Evolutionary conservation across 2,797 vertebrate species (phyloP).

Genomic region (Lithobates pipiens): DNA sequence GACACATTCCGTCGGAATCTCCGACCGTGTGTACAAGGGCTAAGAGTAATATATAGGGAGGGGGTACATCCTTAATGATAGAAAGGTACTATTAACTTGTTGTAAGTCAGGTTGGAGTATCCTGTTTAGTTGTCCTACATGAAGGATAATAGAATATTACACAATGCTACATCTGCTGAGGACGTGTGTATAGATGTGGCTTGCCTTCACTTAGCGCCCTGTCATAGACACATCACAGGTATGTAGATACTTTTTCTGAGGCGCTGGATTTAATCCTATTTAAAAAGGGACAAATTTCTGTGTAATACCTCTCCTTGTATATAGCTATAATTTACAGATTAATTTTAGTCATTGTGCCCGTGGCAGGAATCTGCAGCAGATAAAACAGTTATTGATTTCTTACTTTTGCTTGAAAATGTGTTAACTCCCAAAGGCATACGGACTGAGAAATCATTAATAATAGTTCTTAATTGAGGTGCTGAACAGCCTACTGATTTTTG

Average conservation of each 20-base stretch:
- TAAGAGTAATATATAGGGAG: no score
- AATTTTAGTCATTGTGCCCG: not conserved
- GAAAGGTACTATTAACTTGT: no score
- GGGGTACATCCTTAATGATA: no score
- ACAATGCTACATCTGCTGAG: not conserved
- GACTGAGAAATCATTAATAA: conserved; percentile 61
- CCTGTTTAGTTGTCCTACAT: not conserved
- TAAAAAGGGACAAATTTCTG: not conserved
- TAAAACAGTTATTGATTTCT: conserved; percentile 49
- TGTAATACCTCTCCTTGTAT: conserved; percentile 10
- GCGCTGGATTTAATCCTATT: conserved; percentile 8
- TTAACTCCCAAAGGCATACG: conserved; percentile 54
- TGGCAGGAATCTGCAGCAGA: conserved; percentile 36
- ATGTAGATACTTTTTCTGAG: not conserved
- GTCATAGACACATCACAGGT: not conserved
- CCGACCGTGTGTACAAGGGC: no score
- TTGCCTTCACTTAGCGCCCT: not conserved
- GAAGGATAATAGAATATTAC: not conserved
- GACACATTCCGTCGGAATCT: no score
- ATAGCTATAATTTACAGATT: conserved; percentile 43
- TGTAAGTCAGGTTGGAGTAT: no score
- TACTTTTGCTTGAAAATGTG: conserved; percentile 53
- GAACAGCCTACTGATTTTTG: conserved; percentile 60
- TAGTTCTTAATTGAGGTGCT: conserved; percentile 61
- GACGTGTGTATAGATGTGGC: not conserved